Percentiles rank a stretch among this genome's conserved stretches.
Conservation (phyloP, 2,113 vertebrate species). For the Chlorodrepanis virens region DNA sequence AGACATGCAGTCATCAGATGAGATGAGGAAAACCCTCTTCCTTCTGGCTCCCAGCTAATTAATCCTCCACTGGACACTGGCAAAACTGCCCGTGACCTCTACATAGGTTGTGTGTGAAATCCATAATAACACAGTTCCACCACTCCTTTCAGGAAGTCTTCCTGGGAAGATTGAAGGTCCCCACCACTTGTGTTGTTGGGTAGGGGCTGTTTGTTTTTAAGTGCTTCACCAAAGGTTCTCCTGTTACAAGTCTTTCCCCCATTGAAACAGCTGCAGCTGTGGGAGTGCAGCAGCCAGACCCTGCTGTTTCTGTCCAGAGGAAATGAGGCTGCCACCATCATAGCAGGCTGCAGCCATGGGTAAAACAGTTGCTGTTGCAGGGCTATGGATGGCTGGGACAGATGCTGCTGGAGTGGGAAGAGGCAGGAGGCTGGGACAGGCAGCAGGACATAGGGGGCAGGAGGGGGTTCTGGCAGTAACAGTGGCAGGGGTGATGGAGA, state of each 20-base stretch:
- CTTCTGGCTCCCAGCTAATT: not conserved
- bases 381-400: not conserved
- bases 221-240: not conserved
- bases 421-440: not conserved
- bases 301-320: not conserved
- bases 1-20: not conserved
- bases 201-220: not conserved
- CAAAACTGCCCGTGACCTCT: not conserved
- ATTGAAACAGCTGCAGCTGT: not conserved
- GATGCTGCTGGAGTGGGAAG: not conserved
- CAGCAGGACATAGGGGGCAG: not conserved
- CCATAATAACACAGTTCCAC: not conserved
- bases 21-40: not conserved
- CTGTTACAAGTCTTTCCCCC: not conserved
- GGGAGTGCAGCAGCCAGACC: not conserved
- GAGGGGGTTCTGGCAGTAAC: not conserved
- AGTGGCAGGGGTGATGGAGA: fast-evolving
- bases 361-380: not conserved
- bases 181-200: not conserved
- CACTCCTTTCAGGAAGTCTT: not conserved
- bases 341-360: not conserved
- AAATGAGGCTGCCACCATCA: not conserved
- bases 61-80: not conserved
- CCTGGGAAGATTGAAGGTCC: not conserved
- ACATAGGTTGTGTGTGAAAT: not conserved